These are phyloP conservation scores for Lota lota DNA, from an alignment of 2,113 vertebrate species.

Conservation along the genomic window DNA sequence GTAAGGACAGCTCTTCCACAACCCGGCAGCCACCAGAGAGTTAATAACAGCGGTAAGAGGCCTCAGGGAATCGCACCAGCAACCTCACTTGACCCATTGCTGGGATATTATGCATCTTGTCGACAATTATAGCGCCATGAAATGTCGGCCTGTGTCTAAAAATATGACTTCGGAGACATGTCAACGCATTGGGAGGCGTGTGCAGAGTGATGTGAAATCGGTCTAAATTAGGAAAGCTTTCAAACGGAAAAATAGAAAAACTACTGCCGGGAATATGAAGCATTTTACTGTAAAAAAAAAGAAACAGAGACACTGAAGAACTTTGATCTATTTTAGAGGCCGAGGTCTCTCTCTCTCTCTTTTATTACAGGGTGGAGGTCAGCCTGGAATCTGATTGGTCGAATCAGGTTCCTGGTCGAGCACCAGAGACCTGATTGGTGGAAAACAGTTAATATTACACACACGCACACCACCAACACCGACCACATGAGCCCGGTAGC, in stretches of 20 bases:
- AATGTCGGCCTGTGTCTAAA: slow-evolving; percentile 45
- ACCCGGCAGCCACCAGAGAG: slow-evolving; percentile 6
- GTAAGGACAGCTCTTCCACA: background rate
- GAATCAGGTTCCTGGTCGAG: slow-evolving; percentile 52
- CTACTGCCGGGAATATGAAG: background rate
- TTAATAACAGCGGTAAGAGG: slow-evolving; percentile 19
- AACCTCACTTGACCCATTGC: slow-evolving; percentile 37
- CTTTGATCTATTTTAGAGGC: slow-evolving; percentile 55
- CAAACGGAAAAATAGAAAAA: background rate
- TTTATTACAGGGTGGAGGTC: slow-evolving; percentile 58
- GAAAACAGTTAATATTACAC: too few relatives aligned
- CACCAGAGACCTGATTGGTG: background rate
- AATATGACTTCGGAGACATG: slow-evolving; percentile 36
- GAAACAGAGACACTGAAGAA: background rate
- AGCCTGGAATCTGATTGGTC: slow-evolving; percentile 48
- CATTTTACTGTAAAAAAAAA: slow-evolving; percentile 1
- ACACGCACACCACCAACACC: too few relatives aligned
- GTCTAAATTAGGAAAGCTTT: background rate
- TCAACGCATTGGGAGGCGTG: background rate
- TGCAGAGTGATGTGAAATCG: background rate
- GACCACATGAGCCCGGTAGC: too few relatives aligned
- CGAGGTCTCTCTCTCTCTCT: slow-evolving; percentile 33
- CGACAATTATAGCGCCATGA: slow-evolving; percentile 52
- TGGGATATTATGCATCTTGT: slow-evolving; percentile 12
- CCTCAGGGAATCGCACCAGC: slow-evolving; percentile 35